Conservation (phyloP, 2,888 invertebrate species). For the Julus scandinavius region DNA sequence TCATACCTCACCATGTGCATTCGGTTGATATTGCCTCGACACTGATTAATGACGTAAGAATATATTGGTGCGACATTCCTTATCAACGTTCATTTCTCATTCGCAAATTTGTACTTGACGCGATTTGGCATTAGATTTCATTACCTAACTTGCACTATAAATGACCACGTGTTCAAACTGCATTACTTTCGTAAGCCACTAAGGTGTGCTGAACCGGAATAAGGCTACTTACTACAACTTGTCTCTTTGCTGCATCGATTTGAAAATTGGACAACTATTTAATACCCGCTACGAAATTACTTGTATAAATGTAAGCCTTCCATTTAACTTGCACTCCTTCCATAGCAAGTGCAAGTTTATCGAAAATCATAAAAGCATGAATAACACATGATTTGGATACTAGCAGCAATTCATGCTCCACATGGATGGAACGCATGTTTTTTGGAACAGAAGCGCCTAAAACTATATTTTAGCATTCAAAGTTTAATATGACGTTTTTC, state of each 20-base stretch:
- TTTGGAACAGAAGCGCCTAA: no score
- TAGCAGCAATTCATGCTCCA: no score
- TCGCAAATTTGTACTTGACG: constrained; percentile 14
- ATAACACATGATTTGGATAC: no score
- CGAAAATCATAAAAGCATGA: no score
- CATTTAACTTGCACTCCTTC: no score
- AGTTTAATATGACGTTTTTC: no score
- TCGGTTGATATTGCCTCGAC: not conserved
- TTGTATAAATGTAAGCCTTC: no score
- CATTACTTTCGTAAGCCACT: not conserved
- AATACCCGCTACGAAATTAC: not conserved
- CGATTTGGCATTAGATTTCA: constrained; percentile 9
- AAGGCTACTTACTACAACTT: not conserved
- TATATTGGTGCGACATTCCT: not conserved
- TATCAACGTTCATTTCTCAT: constrained; percentile 33
- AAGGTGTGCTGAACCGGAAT: no score
- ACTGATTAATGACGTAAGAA: constrained; percentile 33
- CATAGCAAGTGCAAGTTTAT: no score
- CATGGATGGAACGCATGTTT: no score
- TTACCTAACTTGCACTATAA: not conserved
- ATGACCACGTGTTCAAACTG: not conserved
- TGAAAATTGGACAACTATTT: not conserved
- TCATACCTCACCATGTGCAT: not conserved
- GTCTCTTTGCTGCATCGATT: not conserved
- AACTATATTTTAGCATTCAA: no score